These are phyloP conservation scores for Platyscapa corneri DNA, from an alignment of 1,140 invertebrate genomes.

Conservation along the genomic window DNA sequence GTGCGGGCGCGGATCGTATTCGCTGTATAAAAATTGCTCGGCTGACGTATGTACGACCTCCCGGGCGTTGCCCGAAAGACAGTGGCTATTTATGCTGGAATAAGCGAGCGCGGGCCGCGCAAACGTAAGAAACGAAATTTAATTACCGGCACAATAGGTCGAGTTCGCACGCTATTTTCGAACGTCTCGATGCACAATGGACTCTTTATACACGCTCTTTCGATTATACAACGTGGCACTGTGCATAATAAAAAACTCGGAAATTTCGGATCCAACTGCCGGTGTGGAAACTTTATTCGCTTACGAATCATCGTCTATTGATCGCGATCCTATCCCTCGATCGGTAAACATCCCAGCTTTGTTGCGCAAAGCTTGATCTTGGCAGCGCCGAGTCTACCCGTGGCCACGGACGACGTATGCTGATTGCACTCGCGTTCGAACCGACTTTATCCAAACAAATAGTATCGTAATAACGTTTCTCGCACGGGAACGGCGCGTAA, in stretches of 20 bases:
- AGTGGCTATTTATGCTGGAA: conserved; percentile 1
- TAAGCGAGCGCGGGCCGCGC: background rate
- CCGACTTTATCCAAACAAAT: too few relatives aligned
- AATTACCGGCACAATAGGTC: conserved; percentile 46
- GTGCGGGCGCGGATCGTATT: background rate
- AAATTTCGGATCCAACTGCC: background rate
- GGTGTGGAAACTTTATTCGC: too few relatives aligned
- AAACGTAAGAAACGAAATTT: conserved; percentile 47
- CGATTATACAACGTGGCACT: background rate
- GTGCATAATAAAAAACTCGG: background rate
- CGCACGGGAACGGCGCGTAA: too few relatives aligned
- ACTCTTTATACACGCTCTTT: conserved; percentile 9
- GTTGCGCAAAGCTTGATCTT: too few relatives aligned
- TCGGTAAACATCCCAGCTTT: too few relatives aligned
- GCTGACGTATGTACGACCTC: background rate
- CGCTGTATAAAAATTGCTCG: background rate
- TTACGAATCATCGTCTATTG: background rate
- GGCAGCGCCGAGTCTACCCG: too few relatives aligned
- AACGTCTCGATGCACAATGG: conserved; percentile 42
- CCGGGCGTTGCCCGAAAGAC: background rate
- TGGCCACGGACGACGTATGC: too few relatives aligned
- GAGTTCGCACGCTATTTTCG: conserved; percentile 50
- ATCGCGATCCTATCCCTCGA: too few relatives aligned
- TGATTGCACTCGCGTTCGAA: too few relatives aligned
- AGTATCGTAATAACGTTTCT: too few relatives aligned